Percentiles rank a stretch among this genome's conserved stretches.
These are phyloP conservation scores for Thrips palmi DNA, from an alignment of 1,140 invertebrate species.

Conservation along the genomic window DNA sequence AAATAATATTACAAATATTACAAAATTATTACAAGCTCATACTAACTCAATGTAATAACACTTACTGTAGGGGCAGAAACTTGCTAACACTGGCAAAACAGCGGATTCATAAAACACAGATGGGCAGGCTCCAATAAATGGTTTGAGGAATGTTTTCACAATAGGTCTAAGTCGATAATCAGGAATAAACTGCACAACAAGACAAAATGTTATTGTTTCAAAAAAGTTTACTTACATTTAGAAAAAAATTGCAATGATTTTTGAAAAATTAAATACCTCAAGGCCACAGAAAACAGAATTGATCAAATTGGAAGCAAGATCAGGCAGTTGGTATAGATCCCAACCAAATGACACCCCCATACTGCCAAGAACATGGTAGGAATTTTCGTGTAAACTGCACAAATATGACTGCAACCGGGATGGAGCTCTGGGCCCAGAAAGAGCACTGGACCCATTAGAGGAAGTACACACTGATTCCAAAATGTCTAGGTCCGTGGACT, in stretches of 20 bases:
- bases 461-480: too few relatives aligned
- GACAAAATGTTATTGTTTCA: constrained; percentile 5
- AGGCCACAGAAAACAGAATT: constrained; percentile 48
- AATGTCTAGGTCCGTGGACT: too few relatives aligned
- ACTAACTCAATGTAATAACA: constrained; percentile 13
- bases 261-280: too few relatives aligned
- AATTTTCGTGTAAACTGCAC: constrained; percentile 43
- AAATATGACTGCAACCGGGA: constrained; percentile 78
- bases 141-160: constrained; percentile 66
- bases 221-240: constrained; percentile 17
- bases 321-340: constrained; percentile 58
- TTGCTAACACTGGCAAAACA: constrained; percentile 54
- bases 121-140: constrained; percentile 70
- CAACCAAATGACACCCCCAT: constrained; percentile 58
- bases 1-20: constrained; percentile 4
- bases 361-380: constrained; percentile 60
- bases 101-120: constrained; percentile 53
- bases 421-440: too few relatives aligned
- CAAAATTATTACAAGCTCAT: constrained; percentile 3
- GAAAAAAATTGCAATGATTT: too few relatives aligned
- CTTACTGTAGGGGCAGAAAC: constrained; percentile 57
- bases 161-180: constrained; percentile 67
- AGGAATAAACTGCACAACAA: constrained; percentile 37
- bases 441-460: too few relatives aligned
- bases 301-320: constrained; percentile 37